Percentiles rank a stretch among this genome's conserved stretches.
These are phyloP conservation scores for Holacanthus passer DNA, from an alignment of 2,113 vertebrate species.

Conservation along the genomic window DNA sequence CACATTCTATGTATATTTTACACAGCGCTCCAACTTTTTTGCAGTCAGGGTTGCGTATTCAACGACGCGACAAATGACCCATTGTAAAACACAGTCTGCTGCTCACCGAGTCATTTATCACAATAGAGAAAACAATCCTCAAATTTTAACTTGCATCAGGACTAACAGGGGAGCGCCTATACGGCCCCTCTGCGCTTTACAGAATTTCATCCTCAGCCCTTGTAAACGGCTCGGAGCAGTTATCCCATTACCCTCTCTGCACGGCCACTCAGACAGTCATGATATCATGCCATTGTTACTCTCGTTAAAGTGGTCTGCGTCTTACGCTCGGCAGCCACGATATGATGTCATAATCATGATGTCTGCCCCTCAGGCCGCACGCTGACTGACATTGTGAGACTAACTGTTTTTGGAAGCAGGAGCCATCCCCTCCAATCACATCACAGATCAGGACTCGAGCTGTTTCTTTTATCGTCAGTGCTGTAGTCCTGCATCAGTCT, in stretches of 20 bases:
- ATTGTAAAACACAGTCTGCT: neutral
- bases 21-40: too few species aligned
- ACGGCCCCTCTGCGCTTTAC: slow-evolving; percentile 34
- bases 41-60: too few species aligned
- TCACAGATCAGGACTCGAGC: slow-evolving; percentile 5
- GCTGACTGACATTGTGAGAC: slow-evolving; percentile 36
- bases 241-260: slow-evolving; percentile 67
- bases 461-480: slow-evolving; percentile 9
- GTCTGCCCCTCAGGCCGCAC: slow-evolving; percentile 42
- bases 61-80: neutral
- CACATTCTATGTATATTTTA: too few species aligned
- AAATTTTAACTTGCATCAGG: slow-evolving; percentile 13
- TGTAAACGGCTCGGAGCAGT: slow-evolving; percentile 62
- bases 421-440: slow-evolving; percentile 22
- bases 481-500: neutral
- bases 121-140: slow-evolving; percentile 1
- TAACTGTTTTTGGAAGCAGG: slow-evolving; percentile 37
- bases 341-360: slow-evolving; percentile 66
- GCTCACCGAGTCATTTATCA: neutral
- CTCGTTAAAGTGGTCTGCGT: slow-evolving; percentile 67
- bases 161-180: slow-evolving; percentile 22
- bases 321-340: slow-evolving; percentile 25
- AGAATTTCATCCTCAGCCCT: slow-evolving; percentile 60
- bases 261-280: slow-evolving; percentile 68
- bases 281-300: slow-evolving; percentile 73